Base-by-base conservation (phyloP, 2,113 vertebrate species). In the Grus americana region DNA sequence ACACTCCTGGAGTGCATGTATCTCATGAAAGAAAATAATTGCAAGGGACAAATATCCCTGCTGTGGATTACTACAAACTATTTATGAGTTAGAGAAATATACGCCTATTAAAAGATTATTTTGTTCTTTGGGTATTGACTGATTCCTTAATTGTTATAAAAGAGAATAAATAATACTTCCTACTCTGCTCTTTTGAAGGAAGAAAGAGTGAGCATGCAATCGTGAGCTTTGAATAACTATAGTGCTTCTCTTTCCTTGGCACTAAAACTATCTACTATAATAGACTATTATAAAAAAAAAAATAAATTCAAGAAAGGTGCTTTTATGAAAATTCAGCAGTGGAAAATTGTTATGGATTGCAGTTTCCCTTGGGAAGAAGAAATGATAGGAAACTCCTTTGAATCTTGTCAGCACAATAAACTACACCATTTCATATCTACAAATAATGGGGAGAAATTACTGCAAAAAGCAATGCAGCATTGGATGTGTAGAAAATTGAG, bases 251-350 rank as follows among this genome's bases (percentile, higher is more conserved):
- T 85, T 73, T 91, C 16, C 49, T 12, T 42, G n/a, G 42, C 70
- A 89, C 79, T 89, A 91, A 91, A 96, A 58, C 4, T 5, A 79
- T 81, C 15, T 78, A 49, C 38, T 82, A 16, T 79, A 92, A 91
- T 61, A 88, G 55, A 24, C 71, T 67, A 65, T 79, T 82, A 87
- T 26, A 92, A 74, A 92, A 93, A 91, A 91, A 73, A 92, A 74
- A 92, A 93, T 89, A 73, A 15, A 68, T 93, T 65, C 57, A 76
- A 79, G 66, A 57, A 23, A 89, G 89, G 23, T 82, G 74, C 26
- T 92, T 95, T 93, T 95, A 94, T 90, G 73, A 93, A 92, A 94
- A 96, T 91, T 74, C 89, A 91, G 49, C 29, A 85, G 13, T 74
- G 18, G 36, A 91, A 93, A 93, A 91, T 89, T 88, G 70, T 23